Base-by-base conservation (phyloP, 2,888 invertebrate species). In the Cantharis rufa region DNA sequence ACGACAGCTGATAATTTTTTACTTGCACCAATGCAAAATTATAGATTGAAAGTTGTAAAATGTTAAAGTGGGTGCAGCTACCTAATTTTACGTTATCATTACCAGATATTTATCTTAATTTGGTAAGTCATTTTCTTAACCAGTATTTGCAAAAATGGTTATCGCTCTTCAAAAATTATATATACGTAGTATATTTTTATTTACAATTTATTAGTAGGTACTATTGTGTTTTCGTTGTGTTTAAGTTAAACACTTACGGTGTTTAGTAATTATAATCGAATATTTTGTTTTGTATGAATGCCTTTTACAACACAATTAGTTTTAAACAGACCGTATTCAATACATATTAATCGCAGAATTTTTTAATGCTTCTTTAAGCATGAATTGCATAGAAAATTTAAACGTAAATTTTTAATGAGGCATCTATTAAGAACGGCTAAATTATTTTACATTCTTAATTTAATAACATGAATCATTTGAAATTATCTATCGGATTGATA, bases 11-110 rank as follows among this genome's bases (percentile, higher is more conserved):
- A 13, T 66, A 13, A n/a, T 63, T 48, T 48, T 48, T 48, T 48
- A 48, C n/a, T 48, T 48, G 48, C 48, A 48, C 48, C 15, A 15
- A 72, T 28, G 18, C 15, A 15, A 48, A 48, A 48, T n/a, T 48
- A 48, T n/a, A 48, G 5, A 48, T 48, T n/a, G 48, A n/a, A 48
- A n/a, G 66, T 71, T 70, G 71, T 63, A 80, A 71, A 79, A 87
- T 87, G 87, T 82, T 87, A 75, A 87, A 87, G 87, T 87, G 87
- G 87, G 87, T 87, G 81, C 86, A 85, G 66, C 84, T 86, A 74
- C 85, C 86, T 70, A 85, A 83, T 79, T 84, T 85, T 77, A 82
- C 82, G 71, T 80, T 77, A 16, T 74, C 77, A 77, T 77, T 82
- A 72, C 69, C 79, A 27, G 81, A 83, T 71, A 76, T 79, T 68